These are phyloP conservation scores for Orbicella faveolata DNA, from an alignment of 64 coral and sea anemone genomes.

Conservation along the genomic window DNA sequence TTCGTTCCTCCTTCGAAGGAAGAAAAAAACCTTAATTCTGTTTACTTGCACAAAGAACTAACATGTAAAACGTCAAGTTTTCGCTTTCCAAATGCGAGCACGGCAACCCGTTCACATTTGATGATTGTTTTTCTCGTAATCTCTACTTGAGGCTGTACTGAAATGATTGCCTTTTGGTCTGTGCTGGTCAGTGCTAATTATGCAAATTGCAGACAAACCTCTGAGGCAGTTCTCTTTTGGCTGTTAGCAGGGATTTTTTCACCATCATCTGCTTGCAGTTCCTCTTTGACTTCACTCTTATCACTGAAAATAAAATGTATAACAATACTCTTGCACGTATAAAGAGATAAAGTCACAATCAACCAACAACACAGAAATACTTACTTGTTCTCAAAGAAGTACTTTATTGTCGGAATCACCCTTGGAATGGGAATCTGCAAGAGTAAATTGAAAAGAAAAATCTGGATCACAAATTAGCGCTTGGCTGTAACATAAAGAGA, in stretches of 20 bases:
- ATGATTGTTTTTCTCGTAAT: too few species aligned
- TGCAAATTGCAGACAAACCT: neutral
- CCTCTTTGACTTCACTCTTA: neutral
- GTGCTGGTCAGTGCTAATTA: too few species aligned
- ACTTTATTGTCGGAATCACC: constrained; percentile 37
- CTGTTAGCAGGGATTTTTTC: neutral
- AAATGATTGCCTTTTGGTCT: too few species aligned
- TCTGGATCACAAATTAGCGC: neutral
- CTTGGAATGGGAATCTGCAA: neutral
- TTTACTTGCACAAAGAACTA: too few species aligned
- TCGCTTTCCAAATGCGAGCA: too few species aligned
- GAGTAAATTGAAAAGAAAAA: neutral
- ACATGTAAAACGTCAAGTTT: too few species aligned
- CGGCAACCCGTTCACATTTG: too few species aligned
- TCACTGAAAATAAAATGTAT: neutral
- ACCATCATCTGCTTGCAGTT: neutral
- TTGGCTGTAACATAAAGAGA: neutral
- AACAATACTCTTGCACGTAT: neutral
- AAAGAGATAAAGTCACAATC: too few species aligned
- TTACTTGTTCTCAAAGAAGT: constrained; percentile 35
- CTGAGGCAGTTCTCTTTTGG: neutral
- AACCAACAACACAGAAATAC: neutral
- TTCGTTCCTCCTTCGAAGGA: too few species aligned
- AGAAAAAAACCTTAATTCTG: too few species aligned
- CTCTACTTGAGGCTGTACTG: too few species aligned